Evolutionary conservation across 2,113 vertebrate genomes (phyloP).

Genomic region (Protobothrops flavoviridis): DNA sequence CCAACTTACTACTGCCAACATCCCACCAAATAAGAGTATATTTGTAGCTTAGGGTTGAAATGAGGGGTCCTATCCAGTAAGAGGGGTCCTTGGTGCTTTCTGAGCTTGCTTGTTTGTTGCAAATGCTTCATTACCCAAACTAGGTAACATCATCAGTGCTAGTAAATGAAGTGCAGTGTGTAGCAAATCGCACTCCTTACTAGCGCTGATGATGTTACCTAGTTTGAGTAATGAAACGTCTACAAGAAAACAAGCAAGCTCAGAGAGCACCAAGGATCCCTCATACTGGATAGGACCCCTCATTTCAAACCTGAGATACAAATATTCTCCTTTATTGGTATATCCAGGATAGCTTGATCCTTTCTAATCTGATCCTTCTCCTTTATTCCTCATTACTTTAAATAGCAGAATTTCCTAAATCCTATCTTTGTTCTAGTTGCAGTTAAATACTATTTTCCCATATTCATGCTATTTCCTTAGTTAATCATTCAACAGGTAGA

Average conservation of each 20-base stretch:
- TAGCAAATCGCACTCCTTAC: background rate
- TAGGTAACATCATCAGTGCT: background rate
- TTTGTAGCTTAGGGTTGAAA: too few species aligned
- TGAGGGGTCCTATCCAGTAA: too few species aligned
- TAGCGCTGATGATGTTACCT: background rate
- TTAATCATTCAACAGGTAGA: background rate
- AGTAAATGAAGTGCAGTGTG: background rate
- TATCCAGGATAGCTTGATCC: background rate
- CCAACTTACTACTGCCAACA: background rate
- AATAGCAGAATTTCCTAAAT: background rate
- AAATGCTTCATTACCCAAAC: background rate
- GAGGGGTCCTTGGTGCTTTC: background rate
- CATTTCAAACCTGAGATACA: background rate
- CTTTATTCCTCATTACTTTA: background rate
- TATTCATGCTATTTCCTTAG: background rate
- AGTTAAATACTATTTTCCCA: background rate
- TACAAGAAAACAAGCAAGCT: background rate
- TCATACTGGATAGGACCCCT: background rate
- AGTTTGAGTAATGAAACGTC: too few species aligned
- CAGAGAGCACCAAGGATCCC: background rate
- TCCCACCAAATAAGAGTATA: background rate
- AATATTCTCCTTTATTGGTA: background rate
- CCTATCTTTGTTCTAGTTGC: conserved; percentile 5
- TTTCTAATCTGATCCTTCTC: background rate
- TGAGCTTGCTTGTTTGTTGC: background rate